A percentile compares a stretch with the other conserved stretches of the same genome.
Evolutionary conservation across 2,888 invertebrate genomes (phyloP).

Genomic region (Cloeon dipterum): DNA sequence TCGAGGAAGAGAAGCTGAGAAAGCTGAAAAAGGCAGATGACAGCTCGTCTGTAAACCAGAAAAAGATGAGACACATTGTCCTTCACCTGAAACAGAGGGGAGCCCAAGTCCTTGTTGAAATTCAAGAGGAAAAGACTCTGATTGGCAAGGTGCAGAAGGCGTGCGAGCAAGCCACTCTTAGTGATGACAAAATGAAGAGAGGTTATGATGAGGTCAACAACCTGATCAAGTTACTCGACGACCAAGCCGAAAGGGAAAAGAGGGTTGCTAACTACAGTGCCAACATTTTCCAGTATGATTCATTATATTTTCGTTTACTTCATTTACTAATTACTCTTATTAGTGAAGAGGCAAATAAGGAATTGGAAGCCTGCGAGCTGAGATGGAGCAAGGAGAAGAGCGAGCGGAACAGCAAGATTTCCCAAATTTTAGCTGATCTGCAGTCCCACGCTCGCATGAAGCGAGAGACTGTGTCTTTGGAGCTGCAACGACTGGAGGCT

Average conservation of each 20-base stretch:
- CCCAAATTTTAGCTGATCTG: too few relatives aligned
- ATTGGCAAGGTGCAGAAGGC: background rate
- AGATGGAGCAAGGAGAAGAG: too few relatives aligned
- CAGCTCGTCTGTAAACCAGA: background rate
- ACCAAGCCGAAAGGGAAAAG: background rate
- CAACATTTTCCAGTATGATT: background rate
- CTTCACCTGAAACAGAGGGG: background rate
- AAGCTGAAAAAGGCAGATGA: too few relatives aligned
- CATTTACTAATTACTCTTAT: too few relatives aligned
- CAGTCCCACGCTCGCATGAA: too few relatives aligned
- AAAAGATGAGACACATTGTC: too few relatives aligned
- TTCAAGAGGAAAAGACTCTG: background rate
- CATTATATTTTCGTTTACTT: too few relatives aligned
- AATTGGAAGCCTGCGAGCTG: too few relatives aligned
- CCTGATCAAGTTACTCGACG: background rate
- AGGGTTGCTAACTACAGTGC: background rate
- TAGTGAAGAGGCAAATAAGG: too few relatives aligned
- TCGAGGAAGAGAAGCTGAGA: background rate
- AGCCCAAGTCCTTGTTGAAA: background rate
- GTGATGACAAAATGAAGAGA: background rate
- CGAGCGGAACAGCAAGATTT: too few relatives aligned
- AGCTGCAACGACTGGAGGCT: too few relatives aligned
- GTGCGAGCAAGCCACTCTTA: constrained; percentile 1
- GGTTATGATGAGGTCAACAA: background rate
- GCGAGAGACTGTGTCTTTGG: too few relatives aligned